phyloP scores from a whole-genome alignment of 1,140 invertebrate species.

The Zaprionus nigranus region DNA sequence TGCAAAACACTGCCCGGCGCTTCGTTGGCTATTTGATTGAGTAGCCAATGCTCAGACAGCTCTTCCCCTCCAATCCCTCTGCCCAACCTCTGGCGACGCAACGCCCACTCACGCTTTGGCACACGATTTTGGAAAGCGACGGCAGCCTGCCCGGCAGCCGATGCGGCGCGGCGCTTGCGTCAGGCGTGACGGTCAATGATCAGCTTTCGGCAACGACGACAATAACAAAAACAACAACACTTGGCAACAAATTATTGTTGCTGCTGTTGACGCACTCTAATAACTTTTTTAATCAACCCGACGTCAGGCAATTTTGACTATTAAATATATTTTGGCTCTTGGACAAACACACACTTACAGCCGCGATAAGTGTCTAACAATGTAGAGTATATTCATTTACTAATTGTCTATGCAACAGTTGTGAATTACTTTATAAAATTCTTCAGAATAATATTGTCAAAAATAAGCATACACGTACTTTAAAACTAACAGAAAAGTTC shows the following conservation, averaged over 20 bases:
- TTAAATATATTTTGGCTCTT: slow-evolving; percentile 54
- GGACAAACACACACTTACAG: slow-evolving; percentile 44
- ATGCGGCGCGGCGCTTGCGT: slow-evolving; percentile 53
- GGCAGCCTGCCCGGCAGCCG: slow-evolving; percentile 13
- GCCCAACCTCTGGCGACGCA: background rate
- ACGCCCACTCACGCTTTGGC: slow-evolving; percentile 62
- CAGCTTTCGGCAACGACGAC: slow-evolving; percentile 61
- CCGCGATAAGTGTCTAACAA: slow-evolving; percentile 12
- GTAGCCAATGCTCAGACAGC: slow-evolving; percentile 41
- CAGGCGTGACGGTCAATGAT: slow-evolving; percentile 81
- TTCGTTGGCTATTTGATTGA: slow-evolving; percentile 50
- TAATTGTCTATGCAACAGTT: background rate
- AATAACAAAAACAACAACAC: slow-evolving; percentile 30
- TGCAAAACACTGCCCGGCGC: slow-evolving; percentile 43
- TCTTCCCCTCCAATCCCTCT: too few relatives aligned
- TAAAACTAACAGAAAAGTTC: background rate
- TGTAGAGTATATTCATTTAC: slow-evolving; percentile 1
- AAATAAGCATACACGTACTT: too few relatives aligned
- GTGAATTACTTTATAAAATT: background rate
- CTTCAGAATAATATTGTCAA: too few relatives aligned
- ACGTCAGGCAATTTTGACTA: slow-evolving; percentile 50
- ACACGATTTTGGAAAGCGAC: slow-evolving; percentile 75
- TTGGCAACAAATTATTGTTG: slow-evolving; percentile 34
- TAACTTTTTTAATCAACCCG: slow-evolving; percentile 72
- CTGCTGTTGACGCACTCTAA: slow-evolving; percentile 74